Percentiles rank a stretch among this genome's conserved stretches.
Conservation (phyloP, 1,140 invertebrate species). For the Bombus superbus region DNA sequence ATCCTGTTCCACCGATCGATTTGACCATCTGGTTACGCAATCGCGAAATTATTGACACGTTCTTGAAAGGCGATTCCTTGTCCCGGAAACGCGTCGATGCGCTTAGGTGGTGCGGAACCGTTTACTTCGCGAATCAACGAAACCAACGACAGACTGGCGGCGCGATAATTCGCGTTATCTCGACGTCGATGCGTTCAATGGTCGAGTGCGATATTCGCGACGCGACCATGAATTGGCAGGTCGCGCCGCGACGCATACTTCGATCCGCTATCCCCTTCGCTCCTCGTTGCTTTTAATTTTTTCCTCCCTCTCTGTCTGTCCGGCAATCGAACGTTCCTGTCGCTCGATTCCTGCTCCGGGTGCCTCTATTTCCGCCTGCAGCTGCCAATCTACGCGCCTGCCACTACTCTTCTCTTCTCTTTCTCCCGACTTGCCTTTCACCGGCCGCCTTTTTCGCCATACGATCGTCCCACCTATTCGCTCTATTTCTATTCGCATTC, state of each 20-base stretch:
- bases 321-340: background rate
- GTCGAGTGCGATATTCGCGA: background rate
- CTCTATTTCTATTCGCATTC: constrained; percentile 10
- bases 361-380: constrained; percentile 11
- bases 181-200: background rate
- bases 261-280: background rate
- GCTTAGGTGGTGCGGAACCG: constrained; percentile 7
- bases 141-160: background rate
- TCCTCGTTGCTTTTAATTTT: background rate
- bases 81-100: constrained; percentile 10
- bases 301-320: background rate
- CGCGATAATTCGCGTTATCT: constrained; percentile 20
- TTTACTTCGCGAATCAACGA: background rate
- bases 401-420: background rate
- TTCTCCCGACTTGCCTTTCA: background rate
- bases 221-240: too few species aligned
- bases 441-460: background rate
- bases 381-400: constrained; percentile 9
- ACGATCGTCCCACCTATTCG: background rate
- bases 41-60: constrained; percentile 14
- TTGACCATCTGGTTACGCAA: background rate
- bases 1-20: background rate
- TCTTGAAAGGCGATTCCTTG: background rate
- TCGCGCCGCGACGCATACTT: background rate
- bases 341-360: background rate